Base-by-base conservation (phyloP, 2,113 vertebrate genomes). In the Sebastes schlegelii region DNA sequence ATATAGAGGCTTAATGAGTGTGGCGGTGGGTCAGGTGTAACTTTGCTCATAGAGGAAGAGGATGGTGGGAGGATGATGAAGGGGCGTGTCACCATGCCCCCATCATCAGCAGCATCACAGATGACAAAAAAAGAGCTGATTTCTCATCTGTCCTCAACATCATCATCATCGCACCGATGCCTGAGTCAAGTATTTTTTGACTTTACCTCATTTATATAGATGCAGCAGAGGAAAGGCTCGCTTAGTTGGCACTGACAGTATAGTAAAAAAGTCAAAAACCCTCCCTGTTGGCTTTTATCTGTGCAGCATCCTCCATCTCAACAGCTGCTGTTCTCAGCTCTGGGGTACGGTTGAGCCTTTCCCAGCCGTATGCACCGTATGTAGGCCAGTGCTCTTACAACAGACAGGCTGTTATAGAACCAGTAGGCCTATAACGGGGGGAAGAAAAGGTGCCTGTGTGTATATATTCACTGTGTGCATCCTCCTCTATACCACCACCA, bases 301-400 rank as follows among this genome's bases (percentile, higher is more conserved):
- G 86, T 90, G 91, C 87, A 90, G 91, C 87, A 88, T 92, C 92
- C 86, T 34, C 34, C 34, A 86, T 91, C 86, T 91, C 86, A 93
- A 91, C 91, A 92, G 90, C 91, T 93, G 92, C 89, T 92, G 90
- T 89, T 90, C 69, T 83, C 89, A 89, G 91, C 91, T 93, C 90
- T 88, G 91, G 89, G 92, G 91, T 92, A 90, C 92, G 91, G 92
- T 89, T 93, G 91, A 93, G 88, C 88, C 62, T 85, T 86, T 77
- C 89, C 79, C 83, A 85, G 86, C 83, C 90, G 79, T 83, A 82
- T 86, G 79, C 74, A 77, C 91, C 54, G 85, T 92, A 92, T 93
- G 90, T 93, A 93, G 92, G 91, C 90, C 92, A 92, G 76, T 82
- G 87, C 89, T 86, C 84, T 86, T 81, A 88, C 87, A 93, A 83